Evolutionary conservation across 2,888 invertebrate genomes (phyloP), one percentile per base, ranked within the genome.

Genomic region (Pedicia rivosa): DNA sequence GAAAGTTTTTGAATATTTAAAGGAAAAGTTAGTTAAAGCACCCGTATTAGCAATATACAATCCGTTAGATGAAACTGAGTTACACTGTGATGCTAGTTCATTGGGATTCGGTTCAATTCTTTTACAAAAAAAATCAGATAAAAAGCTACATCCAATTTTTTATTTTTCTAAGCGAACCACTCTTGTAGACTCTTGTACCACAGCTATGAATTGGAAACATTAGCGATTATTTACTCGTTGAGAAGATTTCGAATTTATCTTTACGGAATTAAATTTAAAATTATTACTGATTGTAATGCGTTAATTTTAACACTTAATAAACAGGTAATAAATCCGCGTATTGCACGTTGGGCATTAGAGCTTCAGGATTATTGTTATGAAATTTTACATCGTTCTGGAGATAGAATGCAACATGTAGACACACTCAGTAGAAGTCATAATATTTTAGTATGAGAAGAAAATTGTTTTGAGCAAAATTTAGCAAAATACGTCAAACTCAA

Each of bases 371-470:
- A 37, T 38, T 35, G 45, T 28, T 47, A 46, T 35, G 26, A 7
- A 9, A 42, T 48, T 28, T 43, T 46, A 34, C 46, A 48, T 41
- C 35, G 46, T 13, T 19, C 36, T 15, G 43, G 39, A 13, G 31
- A 22, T 25, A 37, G 42, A 20, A 54, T 53, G 52, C 31, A 27
- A 12, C 53, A 53, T 44, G 50, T 49, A 2, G 51, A 54, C 42
- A 48, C 52, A 2, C 36, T 52, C 15, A 53, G 51, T 35, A 31
- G 48, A 14, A 30, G 34, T 8, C 20, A 24, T n/a, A 36, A 36
- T 19, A 39, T 44, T 16, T 27, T 42, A 24, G 25, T 38, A 34
- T n/a, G 37, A 8, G 40, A 38, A 19, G 14, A 40, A 13, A 35
- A 40, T 13, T 32, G 38, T 8, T 40, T 44, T 38, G 39, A 44